A percentile compares a stretch with the other conserved stretches of the same genome.
These are phyloP conservation scores for Leptodactylus fallax DNA, from an alignment of 2,797 vertebrate genomes.

Conservation along the genomic window DNA sequence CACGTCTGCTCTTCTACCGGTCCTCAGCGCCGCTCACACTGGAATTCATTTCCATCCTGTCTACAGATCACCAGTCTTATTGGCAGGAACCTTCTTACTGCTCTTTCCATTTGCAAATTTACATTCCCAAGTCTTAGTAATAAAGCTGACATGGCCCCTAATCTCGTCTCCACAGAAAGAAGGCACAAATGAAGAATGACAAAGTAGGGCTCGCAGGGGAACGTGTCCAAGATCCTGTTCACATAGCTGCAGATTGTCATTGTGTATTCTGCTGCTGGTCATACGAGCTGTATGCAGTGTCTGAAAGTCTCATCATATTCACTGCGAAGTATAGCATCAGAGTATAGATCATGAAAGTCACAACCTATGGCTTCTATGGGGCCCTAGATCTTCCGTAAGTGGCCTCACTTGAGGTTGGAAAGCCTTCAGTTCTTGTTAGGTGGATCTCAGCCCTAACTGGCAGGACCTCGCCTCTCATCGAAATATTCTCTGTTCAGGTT, in stretches of 20 bases:
- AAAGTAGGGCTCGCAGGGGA: neutral
- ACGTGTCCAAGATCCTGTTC: neutral
- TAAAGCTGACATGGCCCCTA: neutral
- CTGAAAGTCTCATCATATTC: neutral
- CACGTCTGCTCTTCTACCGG: neutral
- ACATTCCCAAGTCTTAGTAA: neutral
- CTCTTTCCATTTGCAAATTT: conserved; percentile 16
- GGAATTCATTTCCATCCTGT: neutral
- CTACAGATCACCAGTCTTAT: conserved; percentile 4
- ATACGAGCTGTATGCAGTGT: neutral
- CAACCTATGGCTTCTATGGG: neutral
- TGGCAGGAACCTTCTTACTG: conserved; percentile 23
- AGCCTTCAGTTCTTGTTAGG: neutral
- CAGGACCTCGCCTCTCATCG: too few relatives aligned
- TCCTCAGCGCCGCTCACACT: too few relatives aligned
- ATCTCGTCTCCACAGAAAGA: neutral
- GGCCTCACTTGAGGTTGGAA: neutral
- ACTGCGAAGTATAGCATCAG: neutral
- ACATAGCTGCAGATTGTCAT: neutral
- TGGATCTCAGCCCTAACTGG: too few relatives aligned
- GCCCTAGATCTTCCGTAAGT: neutral
- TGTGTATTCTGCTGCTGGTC: neutral
- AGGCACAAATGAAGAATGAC: conserved; percentile 9
- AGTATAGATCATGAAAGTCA: neutral
- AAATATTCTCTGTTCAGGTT: too few relatives aligned